phyloP scores from a whole-genome alignment of 2,888 invertebrate species.

The Apeira syringaria region DNA sequence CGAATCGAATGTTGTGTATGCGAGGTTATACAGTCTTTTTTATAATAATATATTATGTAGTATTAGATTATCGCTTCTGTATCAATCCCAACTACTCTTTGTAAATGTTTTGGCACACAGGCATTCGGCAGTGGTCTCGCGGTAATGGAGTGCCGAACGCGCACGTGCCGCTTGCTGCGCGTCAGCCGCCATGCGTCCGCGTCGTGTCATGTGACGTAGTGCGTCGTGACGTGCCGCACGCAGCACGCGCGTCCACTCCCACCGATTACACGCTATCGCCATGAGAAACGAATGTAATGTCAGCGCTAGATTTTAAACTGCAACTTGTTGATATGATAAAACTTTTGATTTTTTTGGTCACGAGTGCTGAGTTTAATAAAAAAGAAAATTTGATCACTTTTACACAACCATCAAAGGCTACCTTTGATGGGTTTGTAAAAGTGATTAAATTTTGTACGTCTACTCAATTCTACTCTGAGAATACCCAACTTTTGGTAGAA shows the following conservation, averaged over 20 bases:
- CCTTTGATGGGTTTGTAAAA: no score
- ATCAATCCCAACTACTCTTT: slow-evolving; percentile 37
- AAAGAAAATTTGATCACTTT: no score
- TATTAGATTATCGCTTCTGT: slow-evolving; percentile 15
- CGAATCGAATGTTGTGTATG: no score
- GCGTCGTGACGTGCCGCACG: slow-evolving; percentile 33
- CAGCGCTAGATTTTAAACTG: slow-evolving; percentile 9
- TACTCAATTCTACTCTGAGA: no score
- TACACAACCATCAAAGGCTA: no score
- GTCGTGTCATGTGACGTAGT: slow-evolving; percentile 25
- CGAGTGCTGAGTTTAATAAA: no score
- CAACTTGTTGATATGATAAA: no score
- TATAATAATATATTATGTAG: no score
- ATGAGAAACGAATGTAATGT: slow-evolving; percentile 56
- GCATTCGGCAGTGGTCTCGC: slow-evolving; percentile 53
- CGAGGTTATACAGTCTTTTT: no score
- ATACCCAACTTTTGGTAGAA: no score
- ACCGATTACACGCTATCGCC: slow-evolving; percentile 69
- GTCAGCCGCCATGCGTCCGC: slow-evolving; percentile 33
- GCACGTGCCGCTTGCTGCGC: slow-evolving; percentile 43
- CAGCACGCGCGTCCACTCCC: slow-evolving; percentile 65
- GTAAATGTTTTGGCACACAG: slow-evolving; percentile 47
- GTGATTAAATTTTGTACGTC: no score
- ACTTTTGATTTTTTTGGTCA: no score
- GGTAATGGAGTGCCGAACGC: slow-evolving; percentile 71